Conservation (phyloP, 2,797 vertebrate species). For the Alouatta caraya region DNA sequence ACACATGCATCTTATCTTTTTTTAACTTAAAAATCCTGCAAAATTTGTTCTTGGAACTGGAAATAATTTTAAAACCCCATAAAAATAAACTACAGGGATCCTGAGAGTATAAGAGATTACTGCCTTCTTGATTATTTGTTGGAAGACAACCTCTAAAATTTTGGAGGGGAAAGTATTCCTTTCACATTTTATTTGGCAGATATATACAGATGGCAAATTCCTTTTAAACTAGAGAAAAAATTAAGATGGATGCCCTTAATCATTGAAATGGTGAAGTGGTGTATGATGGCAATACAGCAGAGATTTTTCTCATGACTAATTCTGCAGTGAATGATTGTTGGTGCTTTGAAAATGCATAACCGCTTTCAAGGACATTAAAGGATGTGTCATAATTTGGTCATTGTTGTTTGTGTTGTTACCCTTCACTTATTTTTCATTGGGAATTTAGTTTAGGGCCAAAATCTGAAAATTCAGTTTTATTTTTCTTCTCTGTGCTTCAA, state of each 20-base stretch:
- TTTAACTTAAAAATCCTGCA: neutral
- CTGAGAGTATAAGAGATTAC: neutral
- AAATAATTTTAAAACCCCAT: neutral
- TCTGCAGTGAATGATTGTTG: neutral
- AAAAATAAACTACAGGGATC: neutral
- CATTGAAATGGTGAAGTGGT: neutral
- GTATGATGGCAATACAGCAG: rapidly evolving
- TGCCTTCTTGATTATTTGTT: neutral
- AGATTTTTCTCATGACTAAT: neutral
- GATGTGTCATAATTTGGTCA: constrained; percentile 10
- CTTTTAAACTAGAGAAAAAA: neutral
- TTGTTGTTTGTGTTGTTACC: neutral
- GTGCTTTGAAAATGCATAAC: neutral
- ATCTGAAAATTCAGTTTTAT: neutral
- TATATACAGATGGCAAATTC: neutral
- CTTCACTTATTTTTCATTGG: neutral
- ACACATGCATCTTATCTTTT: neutral
- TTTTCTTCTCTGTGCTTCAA: neutral
- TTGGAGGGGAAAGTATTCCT: neutral
- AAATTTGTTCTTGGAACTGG: neutral
- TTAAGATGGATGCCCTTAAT: neutral
- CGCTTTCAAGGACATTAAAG: neutral
- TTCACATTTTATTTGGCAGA: neutral
- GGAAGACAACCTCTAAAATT: neutral
- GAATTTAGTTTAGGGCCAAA: neutral